phyloP scores from a whole-genome alignment of 1,140 invertebrate species.

The Aphis craccivora region DNA sequence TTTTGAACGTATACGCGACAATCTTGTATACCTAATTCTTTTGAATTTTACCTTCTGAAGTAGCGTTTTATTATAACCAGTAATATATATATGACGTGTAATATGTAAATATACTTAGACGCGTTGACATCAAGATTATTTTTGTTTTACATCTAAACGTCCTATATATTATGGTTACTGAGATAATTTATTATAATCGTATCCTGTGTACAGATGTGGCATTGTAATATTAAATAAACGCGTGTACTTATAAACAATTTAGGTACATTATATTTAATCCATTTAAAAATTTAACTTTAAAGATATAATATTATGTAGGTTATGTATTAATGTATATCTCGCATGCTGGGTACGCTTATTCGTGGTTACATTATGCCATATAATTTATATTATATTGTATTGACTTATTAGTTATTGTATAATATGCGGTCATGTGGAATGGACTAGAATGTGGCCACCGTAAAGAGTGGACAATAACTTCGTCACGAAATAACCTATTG shows the following conservation, averaged over 20 bases:
- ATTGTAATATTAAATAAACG: background rate
- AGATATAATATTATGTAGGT: background rate
- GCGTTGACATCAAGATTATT: background rate
- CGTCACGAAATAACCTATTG: slow-evolving; percentile 38
- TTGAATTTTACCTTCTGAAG: background rate
- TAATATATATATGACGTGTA: background rate
- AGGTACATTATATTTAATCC: background rate
- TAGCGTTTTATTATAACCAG: background rate
- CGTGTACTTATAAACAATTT: background rate
- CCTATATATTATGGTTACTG: background rate
- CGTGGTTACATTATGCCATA: background rate
- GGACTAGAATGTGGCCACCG: background rate
- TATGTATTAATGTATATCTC: background rate
- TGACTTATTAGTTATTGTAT: background rate
- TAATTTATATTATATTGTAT: background rate
- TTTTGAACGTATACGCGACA: background rate
- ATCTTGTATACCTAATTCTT: background rate
- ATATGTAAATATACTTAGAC: background rate
- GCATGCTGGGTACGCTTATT: background rate
- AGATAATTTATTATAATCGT: background rate
- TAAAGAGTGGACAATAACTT: background rate
- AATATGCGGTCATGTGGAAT: background rate
- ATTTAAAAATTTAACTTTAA: background rate
- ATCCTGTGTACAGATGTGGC: background rate
- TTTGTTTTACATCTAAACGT: background rate